Evolutionary conservation across 2,797 vertebrate genomes (phyloP).

Genomic region (Microtus californicus): DNA sequence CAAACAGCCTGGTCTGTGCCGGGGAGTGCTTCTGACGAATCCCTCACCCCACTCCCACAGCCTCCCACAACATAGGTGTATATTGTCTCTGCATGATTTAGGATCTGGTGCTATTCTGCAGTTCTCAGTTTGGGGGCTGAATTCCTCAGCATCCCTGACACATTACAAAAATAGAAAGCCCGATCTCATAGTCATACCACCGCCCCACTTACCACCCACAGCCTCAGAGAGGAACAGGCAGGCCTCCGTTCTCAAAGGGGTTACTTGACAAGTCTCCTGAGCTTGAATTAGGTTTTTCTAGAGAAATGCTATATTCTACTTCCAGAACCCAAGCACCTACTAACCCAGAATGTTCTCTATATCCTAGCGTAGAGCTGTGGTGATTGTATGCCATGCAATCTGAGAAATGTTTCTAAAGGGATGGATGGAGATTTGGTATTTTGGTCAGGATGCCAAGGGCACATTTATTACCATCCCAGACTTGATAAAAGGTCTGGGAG

Average conservation of each 20-base stretch:
- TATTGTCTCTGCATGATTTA: slow-evolving; percentile 81
- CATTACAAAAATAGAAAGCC: slow-evolving; percentile 78
- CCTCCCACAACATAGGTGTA: slow-evolving; percentile 77
- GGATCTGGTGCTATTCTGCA: slow-evolving; percentile 72
- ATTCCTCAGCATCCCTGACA: slow-evolving; percentile 80
- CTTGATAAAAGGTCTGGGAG: not conserved
- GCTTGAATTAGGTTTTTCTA: not conserved
- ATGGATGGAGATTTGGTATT: not conserved
- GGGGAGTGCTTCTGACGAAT: slow-evolving; percentile 65
- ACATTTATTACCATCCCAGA: not conserved
- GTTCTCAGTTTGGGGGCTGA: slow-evolving; percentile 81
- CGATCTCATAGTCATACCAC: slow-evolving; percentile 78
- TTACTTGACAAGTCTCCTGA: slow-evolving; percentile 65
- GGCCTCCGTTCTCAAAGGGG: slow-evolving; percentile 58
- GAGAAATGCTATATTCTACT: slow-evolving; percentile 22
- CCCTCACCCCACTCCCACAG: slow-evolving; percentile 58
- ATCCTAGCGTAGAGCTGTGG: not conserved
- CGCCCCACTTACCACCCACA: slow-evolving; percentile 75
- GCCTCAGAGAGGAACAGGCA: slow-evolving; percentile 61
- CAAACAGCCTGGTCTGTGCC: not conserved
- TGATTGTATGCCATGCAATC: not conserved
- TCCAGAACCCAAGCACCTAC: slow-evolving; percentile 26
- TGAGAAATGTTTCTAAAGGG: slow-evolving; percentile 5
- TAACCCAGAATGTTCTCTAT: slow-evolving; percentile 29
- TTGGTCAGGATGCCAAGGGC: not conserved